Evolutionary conservation across 2,888 invertebrate genomes (phyloP).

Genomic region (Lordiphosa andalusiaca): DNA sequence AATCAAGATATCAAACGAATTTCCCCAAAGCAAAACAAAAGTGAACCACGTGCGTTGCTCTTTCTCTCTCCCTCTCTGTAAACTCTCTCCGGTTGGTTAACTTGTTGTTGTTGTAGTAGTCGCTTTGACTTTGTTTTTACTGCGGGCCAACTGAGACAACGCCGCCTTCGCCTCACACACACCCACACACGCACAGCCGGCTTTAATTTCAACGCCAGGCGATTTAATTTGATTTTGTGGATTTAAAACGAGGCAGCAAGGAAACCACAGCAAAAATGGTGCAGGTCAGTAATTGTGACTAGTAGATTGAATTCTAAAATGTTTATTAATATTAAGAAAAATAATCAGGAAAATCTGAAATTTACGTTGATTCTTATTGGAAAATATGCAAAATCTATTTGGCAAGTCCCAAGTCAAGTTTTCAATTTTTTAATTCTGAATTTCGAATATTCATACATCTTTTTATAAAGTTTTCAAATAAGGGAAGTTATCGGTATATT

Average conservation of each 20-base stretch:
- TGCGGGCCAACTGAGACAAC: background rate
- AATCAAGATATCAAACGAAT: conserved; percentile 18
- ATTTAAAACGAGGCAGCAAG: conserved; percentile 32
- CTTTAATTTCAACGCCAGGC: conserved; percentile 22
- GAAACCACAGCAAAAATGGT: conserved; percentile 61
- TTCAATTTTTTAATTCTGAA: too few species aligned
- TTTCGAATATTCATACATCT: too few species aligned
- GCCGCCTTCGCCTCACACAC: conserved; percentile 4
- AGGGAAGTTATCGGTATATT: too few species aligned
- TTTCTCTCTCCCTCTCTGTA: conserved; percentile 19
- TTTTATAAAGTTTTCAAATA: too few species aligned
- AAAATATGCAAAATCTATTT: background rate
- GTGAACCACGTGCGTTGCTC: conserved; percentile 60
- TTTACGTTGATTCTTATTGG: background rate
- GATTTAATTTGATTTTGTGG: conserved; percentile 31
- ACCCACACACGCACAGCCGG: conserved; percentile 21
- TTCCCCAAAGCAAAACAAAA: conserved; percentile 44
- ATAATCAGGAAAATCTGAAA: background rate
- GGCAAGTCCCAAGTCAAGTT: too few species aligned
- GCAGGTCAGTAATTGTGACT: conserved; percentile 59
- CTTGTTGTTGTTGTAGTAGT: conserved; percentile 23
- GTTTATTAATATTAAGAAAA: too few species aligned
- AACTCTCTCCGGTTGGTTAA: conserved; percentile 1
- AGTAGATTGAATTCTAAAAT: too few species aligned
- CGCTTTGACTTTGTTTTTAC: conserved; percentile 45